These are phyloP conservation scores for Diachasmimorpha longicaudata DNA, from an alignment of 1,140 invertebrate genomes.

Conservation along the genomic window DNA sequence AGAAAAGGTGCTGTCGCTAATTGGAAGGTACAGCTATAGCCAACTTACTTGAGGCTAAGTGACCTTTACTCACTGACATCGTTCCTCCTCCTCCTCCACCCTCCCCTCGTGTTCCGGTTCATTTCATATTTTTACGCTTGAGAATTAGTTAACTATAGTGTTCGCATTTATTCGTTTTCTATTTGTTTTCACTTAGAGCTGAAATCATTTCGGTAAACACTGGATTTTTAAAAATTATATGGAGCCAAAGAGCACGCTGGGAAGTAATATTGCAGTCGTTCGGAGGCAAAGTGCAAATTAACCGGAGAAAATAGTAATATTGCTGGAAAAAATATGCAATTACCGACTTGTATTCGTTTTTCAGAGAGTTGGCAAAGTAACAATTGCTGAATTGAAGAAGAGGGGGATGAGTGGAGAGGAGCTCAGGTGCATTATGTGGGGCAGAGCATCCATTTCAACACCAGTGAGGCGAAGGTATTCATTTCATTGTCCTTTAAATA, in stretches of 20 bases:
- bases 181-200: not conserved
- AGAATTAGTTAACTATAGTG: not conserved
- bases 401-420: constrained; percentile 86
- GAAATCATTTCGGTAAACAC: too few relatives aligned
- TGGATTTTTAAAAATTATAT: too few relatives aligned
- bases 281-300: too few relatives aligned
- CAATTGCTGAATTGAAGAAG: constrained; percentile 81
- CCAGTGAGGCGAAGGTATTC: constrained; percentile 74
- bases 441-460: constrained; percentile 83
- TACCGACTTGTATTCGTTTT: constrained; percentile 34
- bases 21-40: constrained; percentile 82
- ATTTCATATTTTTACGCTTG: not conserved
- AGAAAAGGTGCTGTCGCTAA: constrained; percentile 94
- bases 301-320: too few relatives aligned
- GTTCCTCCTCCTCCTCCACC: not conserved
- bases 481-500: not conserved
- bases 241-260: too few relatives aligned
- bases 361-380: constrained; percentile 86
- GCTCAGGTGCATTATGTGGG: constrained; percentile 86
- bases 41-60: not conserved
- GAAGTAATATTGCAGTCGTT: too few relatives aligned
- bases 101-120: too few relatives aligned
- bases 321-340: not conserved
- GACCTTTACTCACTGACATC: not conserved
- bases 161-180: not conserved